Evolutionary conservation across 2,797 vertebrate genomes (phyloP).

Genomic region (Sebastes hopkinsi): DNA sequence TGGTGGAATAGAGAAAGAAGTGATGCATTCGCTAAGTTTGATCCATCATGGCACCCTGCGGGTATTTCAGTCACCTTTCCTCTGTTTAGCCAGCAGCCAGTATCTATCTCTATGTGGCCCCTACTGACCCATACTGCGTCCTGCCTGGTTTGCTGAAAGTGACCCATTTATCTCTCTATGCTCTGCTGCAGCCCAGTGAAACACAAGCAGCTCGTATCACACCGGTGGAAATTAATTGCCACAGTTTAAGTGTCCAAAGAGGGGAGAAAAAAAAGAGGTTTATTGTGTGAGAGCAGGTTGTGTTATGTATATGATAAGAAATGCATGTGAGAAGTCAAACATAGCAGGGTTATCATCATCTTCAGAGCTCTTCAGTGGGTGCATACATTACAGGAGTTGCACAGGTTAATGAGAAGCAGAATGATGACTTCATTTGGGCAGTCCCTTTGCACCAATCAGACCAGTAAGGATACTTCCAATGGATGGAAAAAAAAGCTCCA

Average conservation of each 20-base stretch:
- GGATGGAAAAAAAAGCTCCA: background rate
- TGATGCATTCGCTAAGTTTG: slow-evolving; percentile 15
- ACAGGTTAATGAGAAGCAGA: slow-evolving; percentile 50
- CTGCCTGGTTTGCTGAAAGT: slow-evolving; percentile 26
- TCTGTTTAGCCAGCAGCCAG: slow-evolving; percentile 17
- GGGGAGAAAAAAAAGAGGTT: background rate
- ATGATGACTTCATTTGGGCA: slow-evolving; percentile 1
- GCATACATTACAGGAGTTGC: slow-evolving; percentile 6
- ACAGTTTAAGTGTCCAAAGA: background rate
- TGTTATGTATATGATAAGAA: background rate
- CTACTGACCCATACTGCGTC: slow-evolving; percentile 40
- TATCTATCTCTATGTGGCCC: slow-evolving; percentile 44
- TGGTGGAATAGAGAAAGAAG: background rate
- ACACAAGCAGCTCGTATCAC: background rate
- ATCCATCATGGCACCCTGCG: background rate
- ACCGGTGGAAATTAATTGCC: background rate
- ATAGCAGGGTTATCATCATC: background rate
- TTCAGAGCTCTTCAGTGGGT: slow-evolving; percentile 1
- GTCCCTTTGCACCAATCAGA: slow-evolving; percentile 34
- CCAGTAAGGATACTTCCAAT: slow-evolving; percentile 6
- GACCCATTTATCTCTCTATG: slow-evolving; percentile 34
- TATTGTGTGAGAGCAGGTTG: background rate
- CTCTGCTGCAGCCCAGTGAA: slow-evolving; percentile 3
- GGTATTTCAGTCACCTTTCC: slow-evolving; percentile 30
- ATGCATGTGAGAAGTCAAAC: background rate